phyloP scores from a whole-genome alignment of 2,888 invertebrate genomes.

The Lasioglossum morio region DNA sequence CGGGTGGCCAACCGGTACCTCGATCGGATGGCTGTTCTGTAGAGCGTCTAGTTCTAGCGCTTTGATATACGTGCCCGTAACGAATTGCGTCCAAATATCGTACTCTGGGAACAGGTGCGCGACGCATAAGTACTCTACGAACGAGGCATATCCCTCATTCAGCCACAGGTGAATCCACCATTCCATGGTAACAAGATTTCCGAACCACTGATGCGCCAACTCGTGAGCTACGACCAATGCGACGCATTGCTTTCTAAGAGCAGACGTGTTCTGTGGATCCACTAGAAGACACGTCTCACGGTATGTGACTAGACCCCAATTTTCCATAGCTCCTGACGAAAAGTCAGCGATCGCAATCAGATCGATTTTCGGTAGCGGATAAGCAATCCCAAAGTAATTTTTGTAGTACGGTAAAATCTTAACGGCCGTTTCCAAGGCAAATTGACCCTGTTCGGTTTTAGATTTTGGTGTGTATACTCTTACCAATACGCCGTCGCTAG shows the following conservation, averaged over 20 bases:
- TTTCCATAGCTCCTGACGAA: conserved; percentile 98
- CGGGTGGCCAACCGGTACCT: conserved; percentile 97
- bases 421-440: conserved; percentile 96
- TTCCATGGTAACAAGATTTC: conserved; percentile 98
- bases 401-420: conserved; percentile 97
- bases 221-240: conserved; percentile 97
- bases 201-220: conserved; percentile 99
- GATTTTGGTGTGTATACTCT: conserved; percentile 95
- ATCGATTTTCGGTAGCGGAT: conserved; percentile 98
- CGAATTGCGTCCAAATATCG: conserved; percentile 98
- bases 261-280: conserved; percentile 95
- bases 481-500: conserved; percentile 92
- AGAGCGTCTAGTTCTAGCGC: conserved; percentile 95
- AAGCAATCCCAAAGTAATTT: conserved; percentile 97
- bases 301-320: conserved; percentile 93
- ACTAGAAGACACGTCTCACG: conserved; percentile 96
- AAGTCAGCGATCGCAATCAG: conserved; percentile 98
- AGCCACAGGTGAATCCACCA: conserved; percentile 99
- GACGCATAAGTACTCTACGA: conserved; percentile 97
- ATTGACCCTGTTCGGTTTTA: conserved; percentile 95
- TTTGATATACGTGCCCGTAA: conserved; percentile 93
- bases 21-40: conserved; percentile 97
- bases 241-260: conserved; percentile 93
- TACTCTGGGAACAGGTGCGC: conserved; percentile 97
- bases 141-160: conserved; percentile 98